Conservation (phyloP, 64 coral and sea anemone species). For the Pocillopora verrucosa region DNA sequence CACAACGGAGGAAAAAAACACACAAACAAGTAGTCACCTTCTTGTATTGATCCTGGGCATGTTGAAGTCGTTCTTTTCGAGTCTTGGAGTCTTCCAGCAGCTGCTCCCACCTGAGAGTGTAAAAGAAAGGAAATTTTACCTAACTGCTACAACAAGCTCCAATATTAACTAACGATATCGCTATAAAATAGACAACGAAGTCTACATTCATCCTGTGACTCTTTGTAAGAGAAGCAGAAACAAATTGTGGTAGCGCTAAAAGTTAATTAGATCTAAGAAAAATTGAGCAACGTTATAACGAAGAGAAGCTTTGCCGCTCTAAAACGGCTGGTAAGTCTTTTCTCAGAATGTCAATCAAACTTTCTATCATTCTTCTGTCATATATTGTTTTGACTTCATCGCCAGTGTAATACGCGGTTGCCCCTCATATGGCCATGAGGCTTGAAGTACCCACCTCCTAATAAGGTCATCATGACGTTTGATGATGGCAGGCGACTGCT, state of each 20-base stretch:
- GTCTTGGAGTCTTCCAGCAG: conserved; percentile 85
- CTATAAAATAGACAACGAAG: no score
- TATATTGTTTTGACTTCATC: no score
- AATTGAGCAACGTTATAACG: no score
- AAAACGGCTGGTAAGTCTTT: no score
- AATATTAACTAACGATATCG: no score
- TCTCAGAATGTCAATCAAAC: no score
- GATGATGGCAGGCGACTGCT: conserved; percentile 95
- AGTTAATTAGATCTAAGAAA: no score
- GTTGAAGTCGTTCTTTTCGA: conserved; percentile 80
- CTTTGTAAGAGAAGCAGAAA: not conserved
- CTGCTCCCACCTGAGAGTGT: conserved; percentile 73
- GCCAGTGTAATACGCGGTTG: no score
- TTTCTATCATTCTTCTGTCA: no score
- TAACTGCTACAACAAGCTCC: not conserved
- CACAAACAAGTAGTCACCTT: conserved; percentile 53
- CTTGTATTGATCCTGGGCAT: conserved; percentile 98
- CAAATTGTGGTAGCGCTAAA: not conserved
- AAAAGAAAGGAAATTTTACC: not conserved
- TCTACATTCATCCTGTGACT: no score
- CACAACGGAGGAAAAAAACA: not conserved
- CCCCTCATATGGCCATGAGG: no score
- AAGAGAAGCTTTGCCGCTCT: no score
- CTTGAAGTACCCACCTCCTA: conserved; percentile 53
- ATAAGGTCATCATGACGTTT: conserved; percentile 98